Conservation (phyloP, 2,797 vertebrate species). For the Chiroxiphia lanceolata region DNA sequence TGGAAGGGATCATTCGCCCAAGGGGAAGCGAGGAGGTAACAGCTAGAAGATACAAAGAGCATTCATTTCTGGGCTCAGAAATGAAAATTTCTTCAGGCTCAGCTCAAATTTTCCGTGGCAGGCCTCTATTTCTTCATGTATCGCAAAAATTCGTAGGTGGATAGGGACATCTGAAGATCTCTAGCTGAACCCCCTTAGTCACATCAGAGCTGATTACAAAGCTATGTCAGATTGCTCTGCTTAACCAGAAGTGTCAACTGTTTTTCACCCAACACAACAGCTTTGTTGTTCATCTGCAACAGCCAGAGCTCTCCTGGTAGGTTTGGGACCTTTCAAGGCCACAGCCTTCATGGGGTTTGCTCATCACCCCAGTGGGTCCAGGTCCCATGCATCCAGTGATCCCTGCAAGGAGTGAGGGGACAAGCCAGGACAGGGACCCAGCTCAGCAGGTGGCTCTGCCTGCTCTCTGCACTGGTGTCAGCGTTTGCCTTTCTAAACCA, state of each 20-base stretch:
- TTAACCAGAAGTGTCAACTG: not conserved
- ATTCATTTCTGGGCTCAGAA: not conserved
- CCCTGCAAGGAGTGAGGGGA: fast-evolving
- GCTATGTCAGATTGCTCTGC: not conserved
- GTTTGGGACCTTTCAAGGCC: not conserved
- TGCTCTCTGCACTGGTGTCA: not conserved
- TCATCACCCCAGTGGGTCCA: not conserved
- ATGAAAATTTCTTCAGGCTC: not conserved
- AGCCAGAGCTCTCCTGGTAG: not conserved
- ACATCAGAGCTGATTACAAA: not conserved
- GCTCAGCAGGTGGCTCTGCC: not conserved
- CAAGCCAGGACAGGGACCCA: not conserved
- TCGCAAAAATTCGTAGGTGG: not conserved
- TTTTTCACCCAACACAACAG: not conserved
- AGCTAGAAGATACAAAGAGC: not conserved
- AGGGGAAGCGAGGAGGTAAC: not conserved
- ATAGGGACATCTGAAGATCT: not conserved
- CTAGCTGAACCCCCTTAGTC: not conserved
- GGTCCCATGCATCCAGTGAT: fast-evolving
- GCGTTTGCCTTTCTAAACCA: not conserved
- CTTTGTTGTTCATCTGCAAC: fast-evolving
- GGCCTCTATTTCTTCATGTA: not conserved
- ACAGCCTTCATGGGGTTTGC: not conserved
- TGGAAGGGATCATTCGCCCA: not conserved
- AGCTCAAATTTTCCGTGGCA: not conserved